Evolutionary conservation across 2,797 vertebrate species (phyloP).

Genomic region (Gymnodraco acuticeps): DNA sequence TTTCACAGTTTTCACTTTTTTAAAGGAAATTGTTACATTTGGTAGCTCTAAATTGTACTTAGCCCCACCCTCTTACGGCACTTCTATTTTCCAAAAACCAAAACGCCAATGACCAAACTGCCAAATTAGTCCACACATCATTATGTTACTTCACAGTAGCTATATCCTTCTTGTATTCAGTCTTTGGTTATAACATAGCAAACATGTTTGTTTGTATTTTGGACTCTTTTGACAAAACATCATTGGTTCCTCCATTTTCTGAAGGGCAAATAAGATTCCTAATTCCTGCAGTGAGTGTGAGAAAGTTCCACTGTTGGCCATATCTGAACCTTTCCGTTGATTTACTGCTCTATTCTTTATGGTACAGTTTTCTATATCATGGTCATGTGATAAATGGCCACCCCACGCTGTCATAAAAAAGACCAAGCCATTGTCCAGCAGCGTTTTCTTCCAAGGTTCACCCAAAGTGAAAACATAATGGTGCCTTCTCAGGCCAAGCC

Average conservation of each 20-base stretch:
- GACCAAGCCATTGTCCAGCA: conserved; percentile 4
- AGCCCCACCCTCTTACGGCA: too few relatives aligned
- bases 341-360: conserved; percentile 56
- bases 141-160: too few relatives aligned
- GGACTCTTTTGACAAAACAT: conserved; percentile 1
- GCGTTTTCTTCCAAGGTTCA: neutral
- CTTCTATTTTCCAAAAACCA: too few relatives aligned
- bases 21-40: too few relatives aligned
- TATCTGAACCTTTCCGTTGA: conserved; percentile 46
- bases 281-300: neutral
- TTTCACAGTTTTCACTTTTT: too few relatives aligned
- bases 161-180: too few relatives aligned
- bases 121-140: too few relatives aligned
- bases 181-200: neutral
- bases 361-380: conserved; percentile 42
- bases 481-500: conserved; percentile 29
- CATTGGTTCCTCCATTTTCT: conserved; percentile 34
- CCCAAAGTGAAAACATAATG: conserved; percentile 10
- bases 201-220: neutral
- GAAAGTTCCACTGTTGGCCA: conserved; percentile 22
- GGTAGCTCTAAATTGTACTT: too few relatives aligned
- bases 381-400: conserved; percentile 51
- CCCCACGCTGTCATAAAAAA: conserved; percentile 19
- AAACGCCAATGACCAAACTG: too few relatives aligned
- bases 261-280: conserved; percentile 42